Base-by-base conservation (phyloP, 2,113 vertebrate genomes). In the Ia io region DNA sequence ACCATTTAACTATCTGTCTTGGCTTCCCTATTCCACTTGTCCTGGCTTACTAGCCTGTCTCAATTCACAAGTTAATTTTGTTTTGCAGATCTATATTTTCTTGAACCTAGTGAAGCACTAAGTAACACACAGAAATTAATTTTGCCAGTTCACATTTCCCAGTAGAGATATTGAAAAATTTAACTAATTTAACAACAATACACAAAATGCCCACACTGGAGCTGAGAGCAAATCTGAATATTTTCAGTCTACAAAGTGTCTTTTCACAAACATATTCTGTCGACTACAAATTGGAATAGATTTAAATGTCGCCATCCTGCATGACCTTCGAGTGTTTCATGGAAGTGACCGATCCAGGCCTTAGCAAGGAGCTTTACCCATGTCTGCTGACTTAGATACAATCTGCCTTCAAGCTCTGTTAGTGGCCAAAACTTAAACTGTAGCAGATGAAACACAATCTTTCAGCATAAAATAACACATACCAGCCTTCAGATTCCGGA, bases 371-470 rank as follows among this genome's bases (percentile, higher is more conserved):
- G 37, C 37, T 37, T 37, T 37, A 37, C 37, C 37, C 37, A 37
- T 2, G 37, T 37, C 37, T 37, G 37, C 37, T 37, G 37, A 37
- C 37, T 37, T 37, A 37, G 37, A 37, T 37, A 37, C 37, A 37
- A n/a, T 30, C 17, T 94, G 40, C 71, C 74, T 76, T 69, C 30
- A 69, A 87, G n/a, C 23, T 22, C 61, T 42, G 42, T 67, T 35
- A 80, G 47, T 67, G n/a, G 88, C 82, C 32, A 61, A 53, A 92
- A 53, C 63, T 69, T 70, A 79, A 73, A 67, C 17, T 56, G 7
- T 59, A 84, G 51, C n/a, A 65, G 49, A 92, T 13, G 53, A 90
- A 94, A 94, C 42, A 89, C 53, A 56, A 14, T 28, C n/a, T 91
- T 95, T 53, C 47, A 83, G 49, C 28, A 74, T 56, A 53, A 89